Conservation (phyloP, 2,797 vertebrate genomes). For the Meriones psammophilus region DNA sequence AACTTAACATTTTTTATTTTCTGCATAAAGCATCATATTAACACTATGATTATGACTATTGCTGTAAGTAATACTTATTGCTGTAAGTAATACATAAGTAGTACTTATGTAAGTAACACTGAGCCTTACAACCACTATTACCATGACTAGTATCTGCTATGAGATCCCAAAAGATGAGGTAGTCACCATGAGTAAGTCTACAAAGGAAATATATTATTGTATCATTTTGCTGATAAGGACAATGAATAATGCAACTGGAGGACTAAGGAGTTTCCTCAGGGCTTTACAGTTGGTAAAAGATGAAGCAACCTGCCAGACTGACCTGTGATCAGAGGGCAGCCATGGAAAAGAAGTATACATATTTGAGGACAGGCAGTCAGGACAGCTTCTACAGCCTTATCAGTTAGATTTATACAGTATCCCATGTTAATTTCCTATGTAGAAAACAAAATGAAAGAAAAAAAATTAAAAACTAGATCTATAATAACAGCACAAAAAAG, state of each 20-base stretch:
- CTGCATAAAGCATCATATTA: constrained; percentile 10
- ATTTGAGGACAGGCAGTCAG: constrained; percentile 91
- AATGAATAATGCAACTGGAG: constrained; percentile 18
- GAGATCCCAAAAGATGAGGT: neutral
- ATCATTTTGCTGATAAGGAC: constrained; percentile 12
- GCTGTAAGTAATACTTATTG: neutral
- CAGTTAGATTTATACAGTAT: constrained; percentile 91
- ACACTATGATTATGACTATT: neutral
- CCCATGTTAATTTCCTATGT: constrained; percentile 93
- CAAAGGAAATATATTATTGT: neutral
- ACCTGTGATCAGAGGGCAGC: constrained; percentile 94
- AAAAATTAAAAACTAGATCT: constrained; percentile 18
- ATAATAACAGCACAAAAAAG: constrained; percentile 7
- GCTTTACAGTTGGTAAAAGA: constrained; percentile 21
- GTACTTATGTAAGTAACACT: neutral
- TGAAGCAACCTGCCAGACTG: constrained; percentile 64
- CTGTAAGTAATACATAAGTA: no score
- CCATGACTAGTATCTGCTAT: neutral
- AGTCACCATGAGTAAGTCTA: neutral
- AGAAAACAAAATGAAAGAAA: constrained; percentile 53
- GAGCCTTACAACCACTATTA: neutral
- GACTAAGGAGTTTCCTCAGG: constrained; percentile 2
- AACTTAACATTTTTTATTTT: neutral
- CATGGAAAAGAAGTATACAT: constrained; percentile 92
- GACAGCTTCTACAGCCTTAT: constrained; percentile 90